These are phyloP conservation scores for Morpho achilles DNA, from an alignment of 2,888 invertebrate species.

Conservation along the genomic window DNA sequence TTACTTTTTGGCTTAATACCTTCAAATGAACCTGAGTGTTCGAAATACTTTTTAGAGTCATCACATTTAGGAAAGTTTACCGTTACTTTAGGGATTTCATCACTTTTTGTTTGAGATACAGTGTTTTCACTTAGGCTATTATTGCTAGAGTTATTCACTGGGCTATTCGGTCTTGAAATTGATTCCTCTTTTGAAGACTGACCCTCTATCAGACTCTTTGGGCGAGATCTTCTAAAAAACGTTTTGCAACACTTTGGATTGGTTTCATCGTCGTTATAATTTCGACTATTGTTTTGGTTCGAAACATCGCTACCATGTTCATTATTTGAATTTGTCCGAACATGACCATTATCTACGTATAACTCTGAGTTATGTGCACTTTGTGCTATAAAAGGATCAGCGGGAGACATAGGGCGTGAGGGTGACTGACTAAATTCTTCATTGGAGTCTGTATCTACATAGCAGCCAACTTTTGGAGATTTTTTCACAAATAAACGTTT, in stretches of 20 bases:
- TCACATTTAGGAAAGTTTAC: constrained; percentile 64
- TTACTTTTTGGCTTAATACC: constrained; percentile 66
- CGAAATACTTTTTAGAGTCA: constrained; percentile 61
- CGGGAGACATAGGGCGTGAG: constrained; percentile 71
- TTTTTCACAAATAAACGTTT: constrained; percentile 74
- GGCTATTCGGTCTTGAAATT: constrained; percentile 57
- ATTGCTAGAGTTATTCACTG: constrained; percentile 52
- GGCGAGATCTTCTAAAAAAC: constrained; percentile 67
- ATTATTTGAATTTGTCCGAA: constrained; percentile 40
- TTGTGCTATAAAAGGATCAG: constrained; percentile 68
- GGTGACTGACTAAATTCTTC: constrained; percentile 63
- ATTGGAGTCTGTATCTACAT: constrained; percentile 70
- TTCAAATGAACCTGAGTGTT: constrained; percentile 72
- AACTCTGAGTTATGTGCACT: constrained; percentile 55
- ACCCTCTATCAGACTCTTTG: constrained; percentile 61
- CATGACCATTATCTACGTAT: constrained; percentile 42
- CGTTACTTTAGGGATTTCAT: constrained; percentile 66
- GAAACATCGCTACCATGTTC: constrained; percentile 45
- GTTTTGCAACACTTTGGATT: constrained; percentile 66
- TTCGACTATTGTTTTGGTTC: constrained; percentile 39
- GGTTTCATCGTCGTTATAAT: constrained; percentile 53
- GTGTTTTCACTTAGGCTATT: constrained; percentile 62
- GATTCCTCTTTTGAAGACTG: constrained; percentile 50
- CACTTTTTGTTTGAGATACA: constrained; percentile 58
- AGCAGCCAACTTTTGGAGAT: constrained; percentile 75